phyloP scores from a whole-genome alignment of 2,113 vertebrate species.

The Chaetorhynchus papuensis region DNA sequence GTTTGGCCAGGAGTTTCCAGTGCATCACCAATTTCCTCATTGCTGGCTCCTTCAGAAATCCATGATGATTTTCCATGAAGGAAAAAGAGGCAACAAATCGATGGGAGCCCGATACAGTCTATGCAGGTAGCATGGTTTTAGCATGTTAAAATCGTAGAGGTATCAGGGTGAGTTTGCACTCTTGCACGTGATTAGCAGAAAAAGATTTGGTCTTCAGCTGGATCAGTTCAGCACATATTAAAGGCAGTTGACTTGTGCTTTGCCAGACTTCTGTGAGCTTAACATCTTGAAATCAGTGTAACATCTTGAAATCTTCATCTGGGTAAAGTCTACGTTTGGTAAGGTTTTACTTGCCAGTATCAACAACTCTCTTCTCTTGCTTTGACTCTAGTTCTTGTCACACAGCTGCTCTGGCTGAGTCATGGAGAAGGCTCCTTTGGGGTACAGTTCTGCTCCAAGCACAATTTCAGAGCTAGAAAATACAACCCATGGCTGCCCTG shows the following conservation, averaged over 20 bases:
- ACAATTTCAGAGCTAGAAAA: not conserved
- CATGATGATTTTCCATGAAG: not conserved
- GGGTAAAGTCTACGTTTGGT: not conserved
- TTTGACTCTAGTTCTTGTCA: not conserved
- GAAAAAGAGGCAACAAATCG: not conserved
- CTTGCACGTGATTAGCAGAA: not conserved
- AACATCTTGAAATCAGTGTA: not conserved
- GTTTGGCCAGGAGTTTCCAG: not conserved
- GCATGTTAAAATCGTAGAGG: not conserved
- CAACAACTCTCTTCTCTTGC: not conserved
- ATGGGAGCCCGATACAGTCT: not conserved
- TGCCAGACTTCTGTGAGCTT: not conserved
- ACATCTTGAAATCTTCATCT: slow-evolving; percentile 22
- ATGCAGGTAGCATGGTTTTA: not conserved
- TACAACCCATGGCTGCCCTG: not conserved
- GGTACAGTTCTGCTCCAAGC: not conserved
- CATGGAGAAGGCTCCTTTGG: not conserved
- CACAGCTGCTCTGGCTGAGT: not conserved
- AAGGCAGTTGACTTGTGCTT: not conserved
- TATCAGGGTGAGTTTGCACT: not conserved
- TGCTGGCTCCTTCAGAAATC: not conserved
- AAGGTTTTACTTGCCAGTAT: slow-evolving; percentile 17
- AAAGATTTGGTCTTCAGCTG: not conserved
- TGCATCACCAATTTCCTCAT: not conserved
- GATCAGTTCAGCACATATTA: not conserved